Base-by-base conservation (phyloP, 2,888 invertebrate genomes). In the Mythimna impura region DNA sequence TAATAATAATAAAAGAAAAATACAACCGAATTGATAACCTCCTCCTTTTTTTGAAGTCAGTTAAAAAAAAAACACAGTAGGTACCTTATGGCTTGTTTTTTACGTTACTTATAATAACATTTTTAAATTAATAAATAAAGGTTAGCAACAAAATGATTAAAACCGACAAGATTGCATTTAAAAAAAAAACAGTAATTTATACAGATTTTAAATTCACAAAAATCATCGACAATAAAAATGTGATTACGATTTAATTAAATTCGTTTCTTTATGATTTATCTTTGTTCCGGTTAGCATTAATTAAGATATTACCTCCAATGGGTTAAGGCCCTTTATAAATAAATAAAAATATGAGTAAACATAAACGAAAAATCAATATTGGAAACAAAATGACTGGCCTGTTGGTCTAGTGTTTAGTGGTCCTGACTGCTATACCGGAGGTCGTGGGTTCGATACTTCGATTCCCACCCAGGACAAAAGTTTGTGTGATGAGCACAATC, bases 281-380 rank as follows among this genome's bases (percentile, higher is more conserved):
- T n/a, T 4, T 36, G 12, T 54, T 72, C 54, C 61, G 73, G 40
- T 60, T 22, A 3, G 40, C 14, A 14, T 40, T 40, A 25, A 36
- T 40, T 17, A 34, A 25, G n/a, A 52, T 9, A 22, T 22, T 43
- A 20, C 43, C 55, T 55, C 30, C 43, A 55, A 5, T 22, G 0
- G 40, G 36, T 40, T 58, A 52, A 52, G 71, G 71, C 30, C 50
- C n/a, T 69, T 36, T 17, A 69, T 10, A 70, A 34, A 71, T 58
- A 71, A 50, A 25, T 12, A 55, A n/a, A 12, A 8, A n/a, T 43
- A 30, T 25, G 5, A 34, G 52, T 47, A 67, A 17, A 14, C 1
- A n/a, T 47, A 20, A 50, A 50, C 14, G 55, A 47, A 34, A 34
- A 20, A 34, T 20, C 8, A 57, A 58, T 34, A 36, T 36, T 36